These are phyloP conservation scores for Kryptolebias ocellatus DNA, from an alignment of 2,797 vertebrate genomes.

Conservation along the genomic window DNA sequence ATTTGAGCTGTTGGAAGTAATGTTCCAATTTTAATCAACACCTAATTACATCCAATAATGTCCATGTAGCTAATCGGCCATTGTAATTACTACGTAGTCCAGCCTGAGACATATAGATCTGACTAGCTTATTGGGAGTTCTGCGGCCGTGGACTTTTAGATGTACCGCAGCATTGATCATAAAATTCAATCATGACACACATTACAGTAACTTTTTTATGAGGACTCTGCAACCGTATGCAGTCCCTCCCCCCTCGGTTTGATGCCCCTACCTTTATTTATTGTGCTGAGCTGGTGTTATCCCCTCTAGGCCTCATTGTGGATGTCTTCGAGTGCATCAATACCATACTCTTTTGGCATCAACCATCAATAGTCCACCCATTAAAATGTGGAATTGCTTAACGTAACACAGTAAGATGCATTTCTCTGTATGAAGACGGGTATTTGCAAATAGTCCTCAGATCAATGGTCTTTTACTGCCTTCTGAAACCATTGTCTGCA, in stretches of 20 bases:
- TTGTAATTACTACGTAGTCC: constrained; percentile 68
- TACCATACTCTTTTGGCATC: constrained; percentile 76
- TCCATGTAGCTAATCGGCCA: constrained; percentile 70
- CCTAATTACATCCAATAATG: constrained; percentile 77
- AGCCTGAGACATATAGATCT: constrained; percentile 65
- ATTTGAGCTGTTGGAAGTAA: constrained; percentile 48
- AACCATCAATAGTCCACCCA: constrained; percentile 76
- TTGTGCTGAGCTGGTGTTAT: constrained; percentile 72
- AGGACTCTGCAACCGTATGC: constrained; percentile 55
- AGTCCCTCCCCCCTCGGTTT: constrained; percentile 59
- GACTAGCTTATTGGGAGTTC: constrained; percentile 38
- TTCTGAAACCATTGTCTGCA: constrained; percentile 78
- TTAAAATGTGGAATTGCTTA: constrained; percentile 81
- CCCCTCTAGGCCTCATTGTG: constrained; percentile 77
- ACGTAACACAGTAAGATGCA: constrained; percentile 76
- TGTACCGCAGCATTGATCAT: constrained; percentile 68
- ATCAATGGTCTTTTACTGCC: constrained; percentile 79
- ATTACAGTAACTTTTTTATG: constrained; percentile 78
- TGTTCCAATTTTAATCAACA: constrained; percentile 74
- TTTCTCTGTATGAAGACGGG: constrained; percentile 65
- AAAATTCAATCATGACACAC: constrained; percentile 76
- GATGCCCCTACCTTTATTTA: constrained; percentile 70
- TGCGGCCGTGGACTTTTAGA: constrained; percentile 50
- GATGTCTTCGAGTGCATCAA: constrained; percentile 71
- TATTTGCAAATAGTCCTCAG: constrained; percentile 74